Base-by-base conservation (phyloP, 2,113 vertebrate species). In the Glareola pratincola region DNA sequence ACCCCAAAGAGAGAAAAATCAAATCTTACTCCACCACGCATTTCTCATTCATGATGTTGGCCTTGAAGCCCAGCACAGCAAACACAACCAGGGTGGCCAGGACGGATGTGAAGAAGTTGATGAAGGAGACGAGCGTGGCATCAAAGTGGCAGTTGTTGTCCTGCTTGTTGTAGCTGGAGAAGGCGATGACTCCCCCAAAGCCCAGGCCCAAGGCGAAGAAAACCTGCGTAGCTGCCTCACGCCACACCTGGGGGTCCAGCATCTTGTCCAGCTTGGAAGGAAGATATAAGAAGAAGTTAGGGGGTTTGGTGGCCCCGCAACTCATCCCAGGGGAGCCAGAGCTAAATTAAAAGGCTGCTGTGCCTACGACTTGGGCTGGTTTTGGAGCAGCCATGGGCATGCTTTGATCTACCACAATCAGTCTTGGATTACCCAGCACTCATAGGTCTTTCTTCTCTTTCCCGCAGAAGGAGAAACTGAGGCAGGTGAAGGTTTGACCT, bases 61-160 rank as follows among this genome's bases (percentile, higher is more conserved):
- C 99, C 97, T 99, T 99, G 98, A 99, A 99, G 64, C 99, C 99
- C 95, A 99, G 98, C 83, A 99, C 99, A 5, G 99, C 99, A 30
- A 99, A 99, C 77, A 99, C 99, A 34, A 99, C 99, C 36, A 99
- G 97, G 6, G 99, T 99, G 95, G 99, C 99, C 97, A 99, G 93
- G 92, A 99, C 98, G 0, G 99, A 99, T 1, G 99, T 99, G 68
- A 99, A 98, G 94, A 99, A 99, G 97, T 99, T 99, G 96, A 99
- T 99, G 97, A 99, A 88, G 94, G 99, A 99, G 79, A 99, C 99
- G 1, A 99, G 98, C 0, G 99, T 98, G 0, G 99, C 99, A 2
- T 99, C 99, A 6, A 99, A 99, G 97, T 99, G 99, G 95, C 99
- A 99, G 98, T 99, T 99, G 98, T 99, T 99, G 98, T 99, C 99